Conservation (phyloP, 2,797 vertebrate genomes). For the Rhodeus uyekii region DNA sequence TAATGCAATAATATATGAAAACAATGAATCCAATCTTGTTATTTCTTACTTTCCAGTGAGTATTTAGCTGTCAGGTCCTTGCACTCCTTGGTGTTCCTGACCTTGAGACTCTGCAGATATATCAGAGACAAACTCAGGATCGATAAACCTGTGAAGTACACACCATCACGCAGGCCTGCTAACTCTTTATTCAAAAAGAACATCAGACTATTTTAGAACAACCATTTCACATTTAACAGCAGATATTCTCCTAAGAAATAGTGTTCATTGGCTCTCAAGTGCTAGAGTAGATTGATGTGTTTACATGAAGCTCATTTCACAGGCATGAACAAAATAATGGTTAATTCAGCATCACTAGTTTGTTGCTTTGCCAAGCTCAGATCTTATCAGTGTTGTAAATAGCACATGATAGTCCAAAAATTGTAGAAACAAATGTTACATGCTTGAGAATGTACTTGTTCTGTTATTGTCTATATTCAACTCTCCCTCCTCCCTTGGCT, state of each 20-base stretch:
- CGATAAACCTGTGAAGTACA: constrained; percentile 18
- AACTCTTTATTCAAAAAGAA: background rate
- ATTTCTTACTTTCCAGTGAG: constrained; percentile 91
- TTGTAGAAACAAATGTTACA: background rate
- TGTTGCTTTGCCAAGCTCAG: background rate
- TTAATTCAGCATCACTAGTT: background rate
- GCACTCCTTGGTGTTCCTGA: constrained; percentile 90
- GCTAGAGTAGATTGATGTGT: background rate
- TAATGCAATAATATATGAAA: constrained; percentile 1
- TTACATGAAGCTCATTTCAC: background rate
- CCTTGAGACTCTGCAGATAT: constrained; percentile 87
- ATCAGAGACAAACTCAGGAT: constrained; percentile 50
- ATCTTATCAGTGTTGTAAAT: background rate
- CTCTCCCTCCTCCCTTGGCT: background rate
- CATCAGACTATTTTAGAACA: constrained; percentile 8
- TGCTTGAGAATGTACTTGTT: background rate
- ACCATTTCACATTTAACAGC: background rate
- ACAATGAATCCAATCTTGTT: background rate
- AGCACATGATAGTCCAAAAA: background rate
- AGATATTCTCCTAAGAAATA: background rate
- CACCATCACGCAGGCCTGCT: constrained; percentile 1
- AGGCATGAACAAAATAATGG: background rate
- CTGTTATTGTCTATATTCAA: background rate
- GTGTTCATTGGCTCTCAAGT: background rate
- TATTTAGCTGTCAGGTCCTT: constrained; percentile 92